These are phyloP conservation scores for Drosophila histrio DNA, from an alignment of 2,888 invertebrate species.

Conservation along the genomic window DNA sequence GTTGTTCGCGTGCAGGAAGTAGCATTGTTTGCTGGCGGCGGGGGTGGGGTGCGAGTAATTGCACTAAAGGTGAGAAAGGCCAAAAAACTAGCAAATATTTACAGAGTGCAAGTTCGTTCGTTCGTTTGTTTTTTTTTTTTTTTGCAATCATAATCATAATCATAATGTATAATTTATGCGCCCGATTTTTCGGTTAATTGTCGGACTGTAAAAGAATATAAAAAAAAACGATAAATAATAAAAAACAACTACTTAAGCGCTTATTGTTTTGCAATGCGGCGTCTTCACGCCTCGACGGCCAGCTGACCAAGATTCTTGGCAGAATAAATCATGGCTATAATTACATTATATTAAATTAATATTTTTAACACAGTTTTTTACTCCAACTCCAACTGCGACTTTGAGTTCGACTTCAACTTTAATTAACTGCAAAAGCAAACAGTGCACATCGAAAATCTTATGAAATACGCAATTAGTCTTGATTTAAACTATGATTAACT, in stretches of 20 bases:
- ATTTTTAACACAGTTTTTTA: conserved; percentile 59
- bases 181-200: conserved; percentile 49
- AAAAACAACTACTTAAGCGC: conserved; percentile 6
- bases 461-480: conserved; percentile 68
- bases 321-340: conserved; percentile 68
- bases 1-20: conserved; percentile 67
- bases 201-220: conserved; percentile 9
- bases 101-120: not conserved
- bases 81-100: conserved; percentile 42
- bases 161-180: conserved; percentile 61
- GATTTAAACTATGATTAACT: conserved; percentile 18
- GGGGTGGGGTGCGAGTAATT: not conserved
- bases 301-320: conserved; percentile 68
- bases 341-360: conserved; percentile 69
- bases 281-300: conserved; percentile 64
- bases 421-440: conserved; percentile 75
- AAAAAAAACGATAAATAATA: not conserved
- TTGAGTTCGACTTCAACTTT: conserved; percentile 35
- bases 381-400: conserved; percentile 15
- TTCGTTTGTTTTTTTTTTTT: too few relatives aligned
- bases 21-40: not conserved
- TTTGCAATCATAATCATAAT: conserved; percentile 37
- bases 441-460: conserved; percentile 74
- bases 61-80: conserved; percentile 22
- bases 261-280: conserved; percentile 42